A percentile compares a stretch with the other conserved stretches of the same genome.
Evolutionary conservation across 1,140 invertebrate species (phyloP).

Genomic region (Cydia splendana): DNA sequence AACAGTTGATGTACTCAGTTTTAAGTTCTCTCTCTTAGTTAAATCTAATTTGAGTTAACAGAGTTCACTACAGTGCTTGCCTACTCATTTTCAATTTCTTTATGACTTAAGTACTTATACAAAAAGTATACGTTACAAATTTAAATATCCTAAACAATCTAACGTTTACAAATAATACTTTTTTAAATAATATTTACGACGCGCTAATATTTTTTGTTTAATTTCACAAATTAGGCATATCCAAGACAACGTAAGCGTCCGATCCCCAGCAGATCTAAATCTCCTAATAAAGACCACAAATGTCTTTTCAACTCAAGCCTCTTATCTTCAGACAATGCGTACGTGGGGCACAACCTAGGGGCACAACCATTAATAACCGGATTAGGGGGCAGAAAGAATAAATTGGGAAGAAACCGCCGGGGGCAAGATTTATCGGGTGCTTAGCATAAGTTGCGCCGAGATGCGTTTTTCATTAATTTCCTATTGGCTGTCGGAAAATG

Average conservation of each 20-base stretch:
- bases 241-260: not conserved
- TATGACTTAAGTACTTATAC: too few relatives aligned
- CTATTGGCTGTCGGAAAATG: slow-evolving; percentile 47
- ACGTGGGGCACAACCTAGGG: slow-evolving; percentile 57
- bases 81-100: too few relatives aligned
- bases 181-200: too few relatives aligned
- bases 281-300: slow-evolving; percentile 7
- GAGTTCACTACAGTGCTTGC: too few relatives aligned
- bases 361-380: slow-evolving; percentile 74
- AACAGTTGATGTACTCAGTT: too few relatives aligned
- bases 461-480: slow-evolving; percentile 69
- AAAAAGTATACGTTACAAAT: too few relatives aligned
- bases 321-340: slow-evolving; percentile 54
- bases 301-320: slow-evolving; percentile 30
- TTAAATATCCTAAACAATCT: too few relatives aligned
- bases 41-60: too few relatives aligned
- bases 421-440: slow-evolving; percentile 68
- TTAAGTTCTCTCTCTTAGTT: too few relatives aligned
- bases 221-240: not conserved
- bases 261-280: slow-evolving; percentile 4
- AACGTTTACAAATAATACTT: too few relatives aligned
- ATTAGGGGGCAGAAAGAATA: slow-evolving; percentile 71
- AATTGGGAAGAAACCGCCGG: slow-evolving; percentile 66
- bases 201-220: not conserved
- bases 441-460: slow-evolving; percentile 69